Evolutionary conservation across 1,140 invertebrate genomes (phyloP).

Genomic region (Propsilocerus akamusi): DNA sequence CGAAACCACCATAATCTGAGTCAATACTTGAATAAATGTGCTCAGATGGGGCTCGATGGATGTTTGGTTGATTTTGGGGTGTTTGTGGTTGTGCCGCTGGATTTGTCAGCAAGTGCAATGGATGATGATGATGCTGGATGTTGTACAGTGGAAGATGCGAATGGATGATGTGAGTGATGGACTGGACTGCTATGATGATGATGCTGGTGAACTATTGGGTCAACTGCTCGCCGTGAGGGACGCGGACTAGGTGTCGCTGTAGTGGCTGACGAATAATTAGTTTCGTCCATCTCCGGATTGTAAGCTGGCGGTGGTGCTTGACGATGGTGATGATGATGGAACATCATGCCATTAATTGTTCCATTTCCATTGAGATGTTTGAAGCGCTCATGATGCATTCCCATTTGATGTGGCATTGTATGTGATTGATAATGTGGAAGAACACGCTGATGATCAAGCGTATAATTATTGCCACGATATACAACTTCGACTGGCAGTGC

Average conservation of each 20-base stretch:
- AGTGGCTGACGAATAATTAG: conserved; percentile 38
- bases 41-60: conserved; percentile 52
- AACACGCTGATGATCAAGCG: conserved; percentile 11
- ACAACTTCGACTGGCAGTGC: conserved; percentile 54
- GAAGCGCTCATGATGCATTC: neutral
- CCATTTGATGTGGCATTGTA: neutral
- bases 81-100: conserved; percentile 26
- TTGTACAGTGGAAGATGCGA: conserved; percentile 53
- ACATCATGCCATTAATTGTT: neutral
- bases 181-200: conserved; percentile 24
- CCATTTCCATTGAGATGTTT: neutral
- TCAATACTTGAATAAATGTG: conserved; percentile 75
- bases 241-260: conserved; percentile 39
- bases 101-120: conserved; percentile 25
- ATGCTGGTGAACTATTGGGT: conserved; percentile 23
- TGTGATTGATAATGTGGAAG: neutral
- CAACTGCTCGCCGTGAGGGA: conserved; percentile 32
- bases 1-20: conserved; percentile 43
- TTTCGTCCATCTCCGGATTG: conserved; percentile 26
- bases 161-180: conserved; percentile 46
- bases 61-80: conserved; percentile 21
- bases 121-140: conserved; percentile 28
- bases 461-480: conserved; percentile 26
- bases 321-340: conserved; percentile 8
- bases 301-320: conserved; percentile 25